Conservation (phyloP, 2,797 vertebrate species). For the Staurois parvus region DNA sequence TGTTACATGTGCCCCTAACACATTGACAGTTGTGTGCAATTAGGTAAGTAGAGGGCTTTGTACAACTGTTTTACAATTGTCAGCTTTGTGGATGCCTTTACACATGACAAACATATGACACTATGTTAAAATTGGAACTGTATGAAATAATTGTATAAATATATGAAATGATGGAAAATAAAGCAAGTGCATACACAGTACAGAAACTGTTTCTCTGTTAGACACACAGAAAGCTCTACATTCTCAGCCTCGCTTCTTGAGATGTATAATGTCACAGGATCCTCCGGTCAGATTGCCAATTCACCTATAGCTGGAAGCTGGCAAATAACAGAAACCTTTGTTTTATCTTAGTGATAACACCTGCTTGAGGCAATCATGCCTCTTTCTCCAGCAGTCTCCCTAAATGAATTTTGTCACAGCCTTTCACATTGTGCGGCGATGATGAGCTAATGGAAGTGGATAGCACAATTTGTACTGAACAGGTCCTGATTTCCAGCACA, state of each 20-base stretch:
- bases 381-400: slow-evolving; percentile 80
- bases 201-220: neutral
- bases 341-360: slow-evolving; percentile 92
- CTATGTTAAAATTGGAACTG: neutral
- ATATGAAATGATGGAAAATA: neutral
- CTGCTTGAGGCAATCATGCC: slow-evolving; percentile 93
- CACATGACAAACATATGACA: neutral
- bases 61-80: neutral
- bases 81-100: neutral
- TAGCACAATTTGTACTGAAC: slow-evolving; percentile 97
- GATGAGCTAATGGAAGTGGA: slow-evolving; percentile 98
- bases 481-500: slow-evolving; percentile 89
- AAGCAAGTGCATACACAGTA: neutral
- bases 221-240: neutral
- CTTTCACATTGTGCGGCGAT: slow-evolving; percentile 90
- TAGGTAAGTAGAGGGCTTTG: no score
- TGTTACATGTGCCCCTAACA: no score
- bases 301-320: slow-evolving; percentile 17
- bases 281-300: neutral
- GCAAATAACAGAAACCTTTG: slow-evolving; percentile 73
- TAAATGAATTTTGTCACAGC: slow-evolving; percentile 99
- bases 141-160: neutral
- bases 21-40: no score
- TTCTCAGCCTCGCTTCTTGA: neutral
- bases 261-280: neutral